Conservation (phyloP, 2,888 invertebrate species). For the Synanthedon formicaeformis region DNA sequence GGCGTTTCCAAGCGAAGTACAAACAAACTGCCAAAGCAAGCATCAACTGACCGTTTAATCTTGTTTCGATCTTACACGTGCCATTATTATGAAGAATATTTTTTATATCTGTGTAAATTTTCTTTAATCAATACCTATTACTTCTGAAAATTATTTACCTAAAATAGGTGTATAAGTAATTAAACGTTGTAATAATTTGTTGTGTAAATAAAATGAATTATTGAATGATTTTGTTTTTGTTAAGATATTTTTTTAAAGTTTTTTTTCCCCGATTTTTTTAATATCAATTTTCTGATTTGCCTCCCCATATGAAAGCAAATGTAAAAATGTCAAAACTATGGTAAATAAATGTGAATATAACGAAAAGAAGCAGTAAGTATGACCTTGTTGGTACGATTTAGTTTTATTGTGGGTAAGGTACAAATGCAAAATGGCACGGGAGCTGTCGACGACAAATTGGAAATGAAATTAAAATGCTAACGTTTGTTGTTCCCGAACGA, state of each 20-base stretch:
- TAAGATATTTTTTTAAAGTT: no score
- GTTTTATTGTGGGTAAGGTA: neutral
- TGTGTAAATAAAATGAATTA: no score
- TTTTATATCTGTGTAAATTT: neutral
- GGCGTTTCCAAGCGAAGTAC: constrained; percentile 40
- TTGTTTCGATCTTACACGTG: neutral
- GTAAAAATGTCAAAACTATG: neutral
- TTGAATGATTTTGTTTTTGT: no score
- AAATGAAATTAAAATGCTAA: constrained; percentile 32
- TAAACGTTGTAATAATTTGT: no score
- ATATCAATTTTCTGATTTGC: neutral
- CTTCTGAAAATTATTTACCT: no score
- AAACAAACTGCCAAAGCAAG: neutral
- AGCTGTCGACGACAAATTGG: constrained; percentile 22
- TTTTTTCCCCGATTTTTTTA: neutral
- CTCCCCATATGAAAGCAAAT: no score
- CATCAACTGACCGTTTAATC: neutral
- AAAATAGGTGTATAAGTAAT: no score
- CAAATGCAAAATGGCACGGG: constrained; percentile 15
- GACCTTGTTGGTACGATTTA: no score
- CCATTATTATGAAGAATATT: neutral
- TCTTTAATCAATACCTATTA: no score
- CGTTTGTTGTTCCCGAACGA: constrained; percentile 22
- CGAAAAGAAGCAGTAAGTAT: no score
- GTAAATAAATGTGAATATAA: neutral